Conservation (phyloP, 2,797 vertebrate species). For the Bothrops alternatus region DNA sequence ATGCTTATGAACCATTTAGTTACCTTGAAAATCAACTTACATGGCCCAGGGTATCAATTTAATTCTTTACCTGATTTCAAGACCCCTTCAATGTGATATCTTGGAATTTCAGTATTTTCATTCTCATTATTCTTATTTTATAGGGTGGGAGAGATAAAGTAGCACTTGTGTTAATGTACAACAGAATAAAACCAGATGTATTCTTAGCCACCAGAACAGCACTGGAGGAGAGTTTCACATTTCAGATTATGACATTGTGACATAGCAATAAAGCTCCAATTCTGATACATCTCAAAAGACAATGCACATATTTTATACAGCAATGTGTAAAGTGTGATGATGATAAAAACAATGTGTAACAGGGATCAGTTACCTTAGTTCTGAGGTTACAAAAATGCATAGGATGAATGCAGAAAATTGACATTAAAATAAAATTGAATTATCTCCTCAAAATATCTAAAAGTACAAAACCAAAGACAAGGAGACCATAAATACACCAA, state of each 20-base stretch:
- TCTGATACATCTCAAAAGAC: not conserved
- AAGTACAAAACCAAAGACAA: not conserved
- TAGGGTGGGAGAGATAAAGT: not conserved
- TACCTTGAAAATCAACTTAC: slow-evolving; percentile 8
- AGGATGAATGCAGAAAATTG: slow-evolving; percentile 12
- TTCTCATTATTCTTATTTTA: not conserved
- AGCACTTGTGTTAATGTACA: not conserved
- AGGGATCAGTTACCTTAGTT: slow-evolving; percentile 7
- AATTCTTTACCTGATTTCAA: not conserved
- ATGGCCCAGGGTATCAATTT: not conserved
- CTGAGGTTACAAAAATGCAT: slow-evolving; percentile 9
- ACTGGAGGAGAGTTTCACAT: slow-evolving; percentile 2
- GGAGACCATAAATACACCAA: not conserved
- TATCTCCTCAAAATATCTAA: not conserved
- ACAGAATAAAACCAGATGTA: slow-evolving; percentile 20
- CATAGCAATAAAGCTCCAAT: slow-evolving; percentile 39
- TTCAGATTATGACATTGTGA: slow-evolving; percentile 15
- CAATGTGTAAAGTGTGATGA: not conserved
- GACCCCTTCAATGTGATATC: not conserved
- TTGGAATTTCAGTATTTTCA: not conserved
- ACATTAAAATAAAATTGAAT: slow-evolving; percentile 28
- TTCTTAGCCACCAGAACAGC: slow-evolving; percentile 24
- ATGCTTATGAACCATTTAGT: not conserved
- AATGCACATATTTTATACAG: not conserved
- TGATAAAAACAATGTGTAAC: not conserved